Conservation (phyloP, 2,113 vertebrate species). For the Sterrhoptilus dennistouni region DNA sequence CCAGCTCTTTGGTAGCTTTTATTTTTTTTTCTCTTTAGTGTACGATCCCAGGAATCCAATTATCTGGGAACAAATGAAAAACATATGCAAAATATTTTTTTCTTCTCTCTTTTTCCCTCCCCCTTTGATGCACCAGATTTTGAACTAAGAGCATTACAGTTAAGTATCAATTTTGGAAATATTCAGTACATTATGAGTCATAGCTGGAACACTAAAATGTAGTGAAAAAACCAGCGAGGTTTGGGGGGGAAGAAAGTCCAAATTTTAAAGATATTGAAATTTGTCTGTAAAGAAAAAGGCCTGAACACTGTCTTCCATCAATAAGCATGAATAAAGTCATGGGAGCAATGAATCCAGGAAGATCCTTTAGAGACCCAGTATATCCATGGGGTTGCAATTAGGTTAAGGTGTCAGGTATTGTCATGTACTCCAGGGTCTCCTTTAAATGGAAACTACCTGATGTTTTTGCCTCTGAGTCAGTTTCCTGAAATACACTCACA, state of each 20-base stretch:
- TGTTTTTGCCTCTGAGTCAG: not conserved
- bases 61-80: not conserved
- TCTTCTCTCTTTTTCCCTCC: not conserved
- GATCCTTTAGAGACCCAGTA: not conserved
- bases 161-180: conserved; percentile 26
- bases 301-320: not conserved
- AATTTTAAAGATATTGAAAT: not conserved
- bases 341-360: not conserved
- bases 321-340: not conserved
- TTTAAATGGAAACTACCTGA: not conserved
- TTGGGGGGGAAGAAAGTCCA: not conserved
- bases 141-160: not conserved
- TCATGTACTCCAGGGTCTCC: not conserved
- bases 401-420: not conserved
- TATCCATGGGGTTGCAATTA: not conserved
- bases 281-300: not conserved
- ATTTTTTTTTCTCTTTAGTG: too few species aligned
- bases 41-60: not conserved
- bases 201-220: not conserved
- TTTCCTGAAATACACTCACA: not conserved
- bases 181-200: not conserved
- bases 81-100: not conserved
- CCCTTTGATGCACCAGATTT: not conserved
- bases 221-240: not conserved
- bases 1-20: not conserved